phyloP scores from a whole-genome alignment of 1,140 invertebrate species.

The Drosophila nannoptera region DNA sequence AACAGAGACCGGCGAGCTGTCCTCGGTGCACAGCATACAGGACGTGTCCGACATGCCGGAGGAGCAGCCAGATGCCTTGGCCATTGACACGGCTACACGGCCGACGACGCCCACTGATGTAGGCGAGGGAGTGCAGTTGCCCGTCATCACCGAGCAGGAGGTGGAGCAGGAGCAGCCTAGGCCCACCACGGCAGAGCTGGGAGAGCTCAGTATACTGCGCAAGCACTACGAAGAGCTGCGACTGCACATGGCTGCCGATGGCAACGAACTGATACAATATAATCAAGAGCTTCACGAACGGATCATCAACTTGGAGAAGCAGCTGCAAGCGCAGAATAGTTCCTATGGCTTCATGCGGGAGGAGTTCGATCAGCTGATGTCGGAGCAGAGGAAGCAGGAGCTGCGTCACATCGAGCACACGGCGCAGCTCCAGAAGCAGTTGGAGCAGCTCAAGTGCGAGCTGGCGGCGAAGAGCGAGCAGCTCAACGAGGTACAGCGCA shows the following conservation, averaged over 20 bases:
- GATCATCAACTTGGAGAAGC: conserved; percentile 43
- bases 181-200: conserved; percentile 24
- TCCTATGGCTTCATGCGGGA: conserved; percentile 61
- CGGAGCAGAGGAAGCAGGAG: conserved; percentile 44
- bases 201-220: conserved; percentile 52
- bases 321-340: conserved; percentile 48
- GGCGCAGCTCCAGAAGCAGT: conserved; percentile 20
- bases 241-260: conserved; percentile 60
- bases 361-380: conserved; percentile 64
- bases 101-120: conserved; percentile 61
- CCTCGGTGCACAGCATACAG: conserved; percentile 67
- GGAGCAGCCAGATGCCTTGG: conserved; percentile 8
- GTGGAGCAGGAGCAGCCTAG: conserved; percentile 2
- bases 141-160: conserved; percentile 35
- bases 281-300: conserved; percentile 57
- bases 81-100: conserved; percentile 57
- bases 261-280: conserved; percentile 42
- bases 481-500: conserved; percentile 6
- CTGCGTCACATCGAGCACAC: conserved; percentile 53
- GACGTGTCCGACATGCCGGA: conserved; percentile 64
- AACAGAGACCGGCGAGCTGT: conserved; percentile 60
- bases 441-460: conserved; percentile 29
- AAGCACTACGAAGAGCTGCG: conserved; percentile 69
- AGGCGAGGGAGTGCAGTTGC: conserved; percentile 41
- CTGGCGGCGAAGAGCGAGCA: conserved; percentile 28